Percentiles rank a stretch among this genome's conserved stretches.
These are phyloP conservation scores for Spea multiplicata DNA, from an alignment of 2,113 vertebrate genomes.

Conservation along the genomic window DNA sequence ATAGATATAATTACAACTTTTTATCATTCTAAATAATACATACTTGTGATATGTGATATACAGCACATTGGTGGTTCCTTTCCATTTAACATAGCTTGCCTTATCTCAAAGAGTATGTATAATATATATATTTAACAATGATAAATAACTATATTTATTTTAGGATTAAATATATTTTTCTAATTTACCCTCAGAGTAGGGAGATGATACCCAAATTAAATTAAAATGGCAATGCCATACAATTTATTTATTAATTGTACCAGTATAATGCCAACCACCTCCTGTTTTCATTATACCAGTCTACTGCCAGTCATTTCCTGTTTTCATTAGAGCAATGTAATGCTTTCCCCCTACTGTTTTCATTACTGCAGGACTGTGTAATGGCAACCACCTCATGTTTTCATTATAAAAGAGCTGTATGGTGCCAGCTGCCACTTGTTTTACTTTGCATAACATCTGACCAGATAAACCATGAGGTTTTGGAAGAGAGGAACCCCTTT, in stretches of 20 bases:
- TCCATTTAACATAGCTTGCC: too few relatives aligned
- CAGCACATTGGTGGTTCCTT: too few relatives aligned
- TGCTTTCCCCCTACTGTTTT: constrained; percentile 75
- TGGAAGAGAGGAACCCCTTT: not conserved
- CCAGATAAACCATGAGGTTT: constrained; percentile 49
- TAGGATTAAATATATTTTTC: too few relatives aligned
- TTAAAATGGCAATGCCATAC: constrained; percentile 57
- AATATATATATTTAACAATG: too few relatives aligned
- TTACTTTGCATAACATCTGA: constrained; percentile 66
- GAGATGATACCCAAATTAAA: constrained; percentile 55
- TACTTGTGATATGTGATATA: too few relatives aligned
- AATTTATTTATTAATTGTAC: constrained; percentile 66
- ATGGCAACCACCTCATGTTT: constrained; percentile 78
- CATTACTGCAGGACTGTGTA: constrained; percentile 78
- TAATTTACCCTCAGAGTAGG: constrained; percentile 26
- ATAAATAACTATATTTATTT: too few relatives aligned
- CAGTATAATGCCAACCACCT: constrained; percentile 66
- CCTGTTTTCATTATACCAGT: constrained; percentile 76
- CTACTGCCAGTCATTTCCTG: constrained; percentile 77
- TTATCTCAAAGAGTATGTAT: too few relatives aligned
- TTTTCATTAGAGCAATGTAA: constrained; percentile 81
- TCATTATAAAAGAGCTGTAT: constrained; percentile 75
- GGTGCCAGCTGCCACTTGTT: constrained; percentile 74
- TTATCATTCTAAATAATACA: too few relatives aligned
- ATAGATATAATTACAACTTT: too few relatives aligned